A percentile compares a stretch with the other conserved stretches of the same genome.
phyloP scores from a whole-genome alignment of 2,888 invertebrate genomes.

The Cheilosia impressa region DNA sequence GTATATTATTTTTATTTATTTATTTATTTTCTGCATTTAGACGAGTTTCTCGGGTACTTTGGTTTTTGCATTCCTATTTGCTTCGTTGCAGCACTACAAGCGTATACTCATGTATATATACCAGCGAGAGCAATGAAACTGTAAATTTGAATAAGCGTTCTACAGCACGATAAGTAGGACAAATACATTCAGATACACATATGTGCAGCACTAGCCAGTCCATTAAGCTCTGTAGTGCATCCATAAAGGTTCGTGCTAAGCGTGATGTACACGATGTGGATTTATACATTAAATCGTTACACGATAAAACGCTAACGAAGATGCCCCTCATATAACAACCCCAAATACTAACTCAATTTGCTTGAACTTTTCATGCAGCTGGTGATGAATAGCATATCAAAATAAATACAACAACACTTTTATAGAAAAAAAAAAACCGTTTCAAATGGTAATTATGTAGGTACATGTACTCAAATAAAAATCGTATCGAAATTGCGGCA shows the following conservation, averaged over 20 bases:
- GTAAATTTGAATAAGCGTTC: constrained; percentile 37
- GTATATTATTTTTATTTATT: constrained; percentile 1
- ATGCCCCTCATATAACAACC: neutral
- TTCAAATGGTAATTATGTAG: constrained; percentile 12
- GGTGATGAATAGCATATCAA: constrained; percentile 3
- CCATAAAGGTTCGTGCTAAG: neutral
- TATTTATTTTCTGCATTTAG: neutral
- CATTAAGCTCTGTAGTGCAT: neutral
- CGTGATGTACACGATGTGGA: neutral
- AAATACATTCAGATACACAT: constrained; percentile 8
- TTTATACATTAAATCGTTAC: constrained; percentile 12
- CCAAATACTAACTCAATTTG: neutral
- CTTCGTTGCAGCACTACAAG: neutral
- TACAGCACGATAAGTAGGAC: constrained; percentile 43
- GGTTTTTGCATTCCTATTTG: neutral
- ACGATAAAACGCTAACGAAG: neutral
- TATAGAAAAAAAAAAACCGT: neutral
- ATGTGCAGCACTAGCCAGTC: neutral
- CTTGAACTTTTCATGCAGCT: constrained; percentile 4
- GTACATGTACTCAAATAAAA: neutral
- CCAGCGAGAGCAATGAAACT: constrained; percentile 40
- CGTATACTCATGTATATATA: neutral
- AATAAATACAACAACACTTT: constrained; percentile 5
- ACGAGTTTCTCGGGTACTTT: neutral
- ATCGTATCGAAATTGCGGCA: constrained; percentile 19